A percentile compares a stretch with the other conserved stretches of the same genome.
phyloP scores from a whole-genome alignment of 2,797 vertebrate genomes.

The Champsocephalus esox region DNA sequence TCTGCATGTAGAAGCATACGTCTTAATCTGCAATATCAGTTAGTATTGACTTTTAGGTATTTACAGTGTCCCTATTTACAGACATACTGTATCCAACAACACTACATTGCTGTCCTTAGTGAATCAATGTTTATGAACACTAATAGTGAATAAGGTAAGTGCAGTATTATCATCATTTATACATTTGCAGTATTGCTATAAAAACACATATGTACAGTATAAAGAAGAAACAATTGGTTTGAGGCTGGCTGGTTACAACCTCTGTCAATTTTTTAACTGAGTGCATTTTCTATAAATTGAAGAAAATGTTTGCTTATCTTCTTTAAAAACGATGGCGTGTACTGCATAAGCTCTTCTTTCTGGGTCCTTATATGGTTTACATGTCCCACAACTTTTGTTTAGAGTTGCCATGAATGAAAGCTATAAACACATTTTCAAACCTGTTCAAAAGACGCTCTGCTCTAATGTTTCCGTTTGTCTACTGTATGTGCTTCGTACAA shows the following conservation, averaged over 20 bases:
- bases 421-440: slow-evolving; percentile 7
- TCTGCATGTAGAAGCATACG: background rate
- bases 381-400: background rate
- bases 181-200: slow-evolving; percentile 2
- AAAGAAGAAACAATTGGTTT: slow-evolving; percentile 28
- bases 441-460: slow-evolving; percentile 6
- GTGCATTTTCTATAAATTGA: slow-evolving; percentile 25
- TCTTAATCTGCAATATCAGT: slow-evolving; percentile 14
- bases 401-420: slow-evolving; percentile 7
- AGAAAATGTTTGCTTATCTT: background rate
- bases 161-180: background rate
- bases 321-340: no score
- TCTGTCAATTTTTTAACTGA: slow-evolving; percentile 38
- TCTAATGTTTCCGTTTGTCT: slow-evolving; percentile 19
- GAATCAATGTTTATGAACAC: slow-evolving; percentile 7
- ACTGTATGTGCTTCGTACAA: slow-evolving; percentile 22
- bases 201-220: slow-evolving; percentile 13
- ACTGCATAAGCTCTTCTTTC: slow-evolving; percentile 3
- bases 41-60: background rate
- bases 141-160: background rate
- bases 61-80: background rate
- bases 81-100: slow-evolving; percentile 27
- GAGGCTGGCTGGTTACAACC: slow-evolving; percentile 81
- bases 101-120: slow-evolving; percentile 31
- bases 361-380: background rate